These are phyloP conservation scores for Cyclina sinensis DNA, from an alignment of 1,140 invertebrate species.

Conservation along the genomic window DNA sequence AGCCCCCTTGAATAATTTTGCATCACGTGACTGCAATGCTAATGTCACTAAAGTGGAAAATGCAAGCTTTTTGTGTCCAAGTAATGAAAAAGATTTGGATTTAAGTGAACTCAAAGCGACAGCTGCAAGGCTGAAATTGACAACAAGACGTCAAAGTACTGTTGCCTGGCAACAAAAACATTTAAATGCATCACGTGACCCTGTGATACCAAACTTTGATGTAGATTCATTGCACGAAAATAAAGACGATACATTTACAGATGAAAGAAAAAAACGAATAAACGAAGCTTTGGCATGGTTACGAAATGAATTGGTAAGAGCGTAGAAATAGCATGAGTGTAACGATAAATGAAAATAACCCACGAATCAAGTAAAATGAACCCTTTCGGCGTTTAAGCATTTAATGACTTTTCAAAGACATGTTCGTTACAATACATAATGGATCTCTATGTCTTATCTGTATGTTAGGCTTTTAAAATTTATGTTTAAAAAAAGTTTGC, in stretches of 20 bases:
- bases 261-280: constrained; percentile 76
- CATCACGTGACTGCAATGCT: constrained; percentile 31
- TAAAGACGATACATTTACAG: constrained; percentile 68
- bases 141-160: constrained; percentile 71
- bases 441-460: no score
- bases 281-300: constrained; percentile 77
- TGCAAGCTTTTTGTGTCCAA: background rate
- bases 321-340: no score
- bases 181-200: constrained; percentile 52
- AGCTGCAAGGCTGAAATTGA: constrained; percentile 60
- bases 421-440: no score
- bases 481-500: no score
- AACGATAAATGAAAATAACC: no score
- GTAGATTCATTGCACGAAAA: background rate
- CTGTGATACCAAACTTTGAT: constrained; percentile 50
- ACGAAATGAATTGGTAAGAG: constrained; percentile 74
- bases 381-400: no score
- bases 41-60: constrained; percentile 37
- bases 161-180: constrained; percentile 74
- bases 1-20: background rate
- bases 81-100: constrained; percentile 67
- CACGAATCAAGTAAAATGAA: no score
- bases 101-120: constrained; percentile 70
- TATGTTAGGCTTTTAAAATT: no score
- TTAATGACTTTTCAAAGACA: no score